Base-by-base conservation (phyloP, 2,888 invertebrate species). In the Drepana falcataria region DNA sequence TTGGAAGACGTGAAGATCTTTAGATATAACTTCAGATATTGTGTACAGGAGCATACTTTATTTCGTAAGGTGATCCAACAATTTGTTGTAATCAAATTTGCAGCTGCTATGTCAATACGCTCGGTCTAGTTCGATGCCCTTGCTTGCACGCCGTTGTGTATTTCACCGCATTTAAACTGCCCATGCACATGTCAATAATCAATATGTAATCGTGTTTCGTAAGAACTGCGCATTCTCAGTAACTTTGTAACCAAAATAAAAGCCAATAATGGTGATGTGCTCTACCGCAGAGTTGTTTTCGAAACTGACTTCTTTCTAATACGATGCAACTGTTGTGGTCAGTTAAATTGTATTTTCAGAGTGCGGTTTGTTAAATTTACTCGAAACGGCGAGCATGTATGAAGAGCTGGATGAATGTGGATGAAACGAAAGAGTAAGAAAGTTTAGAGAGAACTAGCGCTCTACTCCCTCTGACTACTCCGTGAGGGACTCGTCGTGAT, bases 51-150 rank as follows among this genome's bases (percentile, higher is more conserved):
- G 21, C 21, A 37, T 37, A 37, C 1, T 4, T 1, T 37, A 37
- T 41, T 41, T 41, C 2, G 41, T 44, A 6, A 9, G 44, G 9
- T 44, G 44, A 9, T 44, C 44, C 44, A 33, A 49, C 21, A 6
- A 21, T 49, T 37, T 35, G 3, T 4, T 4, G n/a, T 49, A 5
- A 49, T 1, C 35, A 58, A 53, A 56, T 59, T 58, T 58, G 58
- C 53, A 56, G 55, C 6, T 54, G 59, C 59, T 59, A 61, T 57
- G 60, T 59, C 64, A 69, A 70, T 63, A 65, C 58, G 54, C 55
- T 61, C 55, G 59, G 69, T 75, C 70, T 69, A 73, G 75, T 81
- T 79, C 69, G 68, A 66, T 64, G 82, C 73, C 77, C 80, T 81
- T 81, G 75, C 65, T 58, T 61, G 68, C 55, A 21, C 62, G 9